Base-by-base conservation (phyloP, 2,888 invertebrate genomes). In the Belgica antarctica region DNA sequence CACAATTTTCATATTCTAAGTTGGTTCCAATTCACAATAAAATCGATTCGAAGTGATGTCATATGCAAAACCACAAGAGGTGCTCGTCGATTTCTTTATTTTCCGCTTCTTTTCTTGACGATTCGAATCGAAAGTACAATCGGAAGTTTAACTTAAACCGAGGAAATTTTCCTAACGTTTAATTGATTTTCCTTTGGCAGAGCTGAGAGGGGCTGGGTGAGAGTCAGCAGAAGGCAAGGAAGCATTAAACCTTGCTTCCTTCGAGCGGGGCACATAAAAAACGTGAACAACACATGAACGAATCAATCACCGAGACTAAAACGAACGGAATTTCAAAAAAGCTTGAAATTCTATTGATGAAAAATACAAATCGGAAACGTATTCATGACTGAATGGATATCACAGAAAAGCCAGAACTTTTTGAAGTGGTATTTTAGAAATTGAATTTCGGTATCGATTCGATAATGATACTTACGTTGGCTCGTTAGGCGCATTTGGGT, bases 381-480 rank as follows among this genome's bases (percentile, higher is more conserved):
- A 59, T 59, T 59, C 59, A 59, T 59, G 59, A 19, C 12, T 59
- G 22, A 52, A 52, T 52, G 15, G 41, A 12, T 22, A 12, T 52
- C n/a, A 8, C 22, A 27, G 22, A 59, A 12, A 10, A 25, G 41
- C 3, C 34, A 65, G 36, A n/a, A 22, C 31, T n/a, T 41, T 62
- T 65, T 65, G 63, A 65, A 65, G 34, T 31, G 25, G 24, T 41
- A n/a, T n/a, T 65, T 65, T 65, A 22, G n/a, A 25, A 65, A 65
- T 46, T 46, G 24, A 24, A 17, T 34, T 41, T 34, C n/a, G 25
- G 17, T 31, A 65, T 65, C 46, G 41, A 41, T 36, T 52, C 47
- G 31, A 52, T 68, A 27, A 31, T 15, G 36, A 71, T 70, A 76
- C 79, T 77, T 74, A 80, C 80, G 77, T 78, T 72, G 80, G 80